A percentile compares a stretch with the other conserved stretches of the same genome.
Evolutionary conservation across 1,140 invertebrate species (phyloP).

Genomic region (Potamilus streckersoni): DNA sequence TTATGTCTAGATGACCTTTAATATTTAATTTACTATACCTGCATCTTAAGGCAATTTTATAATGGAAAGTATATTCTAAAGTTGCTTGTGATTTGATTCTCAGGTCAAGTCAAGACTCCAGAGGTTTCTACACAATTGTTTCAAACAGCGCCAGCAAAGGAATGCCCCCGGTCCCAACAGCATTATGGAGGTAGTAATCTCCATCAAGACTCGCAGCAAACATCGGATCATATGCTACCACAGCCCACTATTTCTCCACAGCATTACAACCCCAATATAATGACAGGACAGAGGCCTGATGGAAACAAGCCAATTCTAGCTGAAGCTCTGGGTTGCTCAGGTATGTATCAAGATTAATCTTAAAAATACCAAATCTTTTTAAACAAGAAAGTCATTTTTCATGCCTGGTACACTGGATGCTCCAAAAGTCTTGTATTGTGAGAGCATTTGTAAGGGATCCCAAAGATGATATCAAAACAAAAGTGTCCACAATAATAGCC

Average conservation of each 20-base stretch:
- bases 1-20: too few relatives aligned
- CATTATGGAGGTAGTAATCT: constrained; percentile 45
- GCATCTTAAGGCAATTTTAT: too few relatives aligned
- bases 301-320: constrained; percentile 81
- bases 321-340: constrained; percentile 79
- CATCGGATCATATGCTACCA: constrained; percentile 70
- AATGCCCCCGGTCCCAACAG: constrained; percentile 46
- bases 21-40: too few relatives aligned
- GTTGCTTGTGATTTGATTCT: neutral
- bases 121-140: constrained; percentile 70
- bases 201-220: constrained; percentile 66
- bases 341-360: constrained; percentile 57
- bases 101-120: constrained; percentile 51
- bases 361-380: too few relatives aligned
- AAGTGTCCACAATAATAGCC: too few relatives aligned
- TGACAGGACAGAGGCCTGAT: constrained; percentile 68
- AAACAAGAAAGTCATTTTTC: too few relatives aligned
- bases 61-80: too few relatives aligned
- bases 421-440: too few relatives aligned
- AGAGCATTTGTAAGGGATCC: too few relatives aligned
- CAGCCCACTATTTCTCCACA: constrained; percentile 59
- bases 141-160: constrained; percentile 80
- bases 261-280: constrained; percentile 48
- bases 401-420: too few relatives aligned
- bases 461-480: too few relatives aligned